These are phyloP conservation scores for Podarcis raffonei DNA, from an alignment of 2,113 vertebrate genomes.

Conservation along the genomic window DNA sequence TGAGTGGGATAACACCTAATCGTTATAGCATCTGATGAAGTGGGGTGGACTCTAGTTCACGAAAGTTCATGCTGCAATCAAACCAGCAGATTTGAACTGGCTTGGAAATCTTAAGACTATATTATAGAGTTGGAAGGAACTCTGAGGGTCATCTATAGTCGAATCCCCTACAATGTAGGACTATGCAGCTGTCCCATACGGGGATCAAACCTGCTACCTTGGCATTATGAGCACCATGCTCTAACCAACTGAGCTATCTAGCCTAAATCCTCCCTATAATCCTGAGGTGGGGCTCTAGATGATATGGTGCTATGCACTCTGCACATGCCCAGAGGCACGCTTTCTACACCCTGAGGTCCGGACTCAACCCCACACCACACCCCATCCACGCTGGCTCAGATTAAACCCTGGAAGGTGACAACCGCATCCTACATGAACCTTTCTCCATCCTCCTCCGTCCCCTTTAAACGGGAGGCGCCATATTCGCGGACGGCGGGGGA, in stretches of 20 bases:
- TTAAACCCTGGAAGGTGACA: neutral
- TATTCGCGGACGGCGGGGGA: rapidly evolving
- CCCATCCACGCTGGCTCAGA: neutral
- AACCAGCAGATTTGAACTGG: neutral
- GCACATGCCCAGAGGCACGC: neutral
- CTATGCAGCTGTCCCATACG: too few relatives aligned
- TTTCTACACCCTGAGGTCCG: neutral
- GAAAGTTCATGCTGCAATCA: neutral
- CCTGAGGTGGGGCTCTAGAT: neutral
- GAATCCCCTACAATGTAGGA: too few relatives aligned
- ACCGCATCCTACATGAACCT: neutral
- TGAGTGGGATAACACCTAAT: neutral
- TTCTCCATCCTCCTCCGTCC: too few relatives aligned
- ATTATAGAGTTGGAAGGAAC: too few relatives aligned
- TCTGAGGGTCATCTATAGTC: too few relatives aligned
- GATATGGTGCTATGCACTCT: neutral
- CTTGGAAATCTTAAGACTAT: too few relatives aligned
- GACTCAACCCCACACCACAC: neutral
- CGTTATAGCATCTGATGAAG: neutral
- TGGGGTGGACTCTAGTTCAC: neutral
- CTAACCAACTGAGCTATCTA: too few relatives aligned
- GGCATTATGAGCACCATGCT: too few relatives aligned
- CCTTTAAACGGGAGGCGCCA: neutral
- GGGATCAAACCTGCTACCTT: too few relatives aligned
- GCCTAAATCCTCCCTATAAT: too few relatives aligned